These are phyloP conservation scores for Leptothorax acervorum DNA, from an alignment of 2,888 invertebrate species.

Conservation along the genomic window DNA sequence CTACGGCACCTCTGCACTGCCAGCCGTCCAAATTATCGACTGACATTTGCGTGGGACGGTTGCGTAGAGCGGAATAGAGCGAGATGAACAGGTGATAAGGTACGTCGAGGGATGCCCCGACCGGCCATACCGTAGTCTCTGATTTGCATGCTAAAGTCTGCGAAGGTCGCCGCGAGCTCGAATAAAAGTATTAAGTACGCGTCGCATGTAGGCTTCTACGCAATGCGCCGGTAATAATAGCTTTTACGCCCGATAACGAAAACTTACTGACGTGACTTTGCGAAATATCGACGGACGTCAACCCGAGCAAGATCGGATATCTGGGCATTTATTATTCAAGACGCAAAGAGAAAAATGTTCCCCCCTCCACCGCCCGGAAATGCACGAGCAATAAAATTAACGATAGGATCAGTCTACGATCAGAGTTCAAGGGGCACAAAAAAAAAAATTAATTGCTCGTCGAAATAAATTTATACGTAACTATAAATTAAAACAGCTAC, in stretches of 20 bases:
- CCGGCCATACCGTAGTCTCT: conserved; percentile 8
- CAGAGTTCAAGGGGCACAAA: not conserved
- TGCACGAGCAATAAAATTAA: not conserved
- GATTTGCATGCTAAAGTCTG: conserved; percentile 55
- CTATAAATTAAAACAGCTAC: not conserved
- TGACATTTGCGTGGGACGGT: conserved; percentile 52
- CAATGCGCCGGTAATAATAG: conserved; percentile 22
- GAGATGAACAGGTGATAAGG: conserved; percentile 46
- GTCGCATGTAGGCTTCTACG: not conserved
- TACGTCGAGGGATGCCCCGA: conserved; percentile 40
- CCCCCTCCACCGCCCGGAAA: not conserved
- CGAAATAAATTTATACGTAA: conserved; percentile 1
- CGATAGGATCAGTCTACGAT: not conserved
- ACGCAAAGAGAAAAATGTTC: conserved; percentile 2
- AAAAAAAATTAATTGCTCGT: conserved; percentile 9
- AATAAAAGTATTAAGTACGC: conserved; percentile 17
- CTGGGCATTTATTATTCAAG: conserved; percentile 16
- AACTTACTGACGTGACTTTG: conserved; percentile 9
- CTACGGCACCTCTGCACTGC: conserved; percentile 46
- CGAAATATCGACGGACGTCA: conserved; percentile 30
- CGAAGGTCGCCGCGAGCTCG: conserved; percentile 43
- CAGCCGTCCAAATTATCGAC: conserved; percentile 10
- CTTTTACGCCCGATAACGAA: conserved; percentile 22
- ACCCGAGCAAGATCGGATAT: not conserved
- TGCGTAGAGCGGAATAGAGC: conserved; percentile 18